phyloP scores from a whole-genome alignment of 2,888 invertebrate genomes.

The Oithona nana region DNA sequence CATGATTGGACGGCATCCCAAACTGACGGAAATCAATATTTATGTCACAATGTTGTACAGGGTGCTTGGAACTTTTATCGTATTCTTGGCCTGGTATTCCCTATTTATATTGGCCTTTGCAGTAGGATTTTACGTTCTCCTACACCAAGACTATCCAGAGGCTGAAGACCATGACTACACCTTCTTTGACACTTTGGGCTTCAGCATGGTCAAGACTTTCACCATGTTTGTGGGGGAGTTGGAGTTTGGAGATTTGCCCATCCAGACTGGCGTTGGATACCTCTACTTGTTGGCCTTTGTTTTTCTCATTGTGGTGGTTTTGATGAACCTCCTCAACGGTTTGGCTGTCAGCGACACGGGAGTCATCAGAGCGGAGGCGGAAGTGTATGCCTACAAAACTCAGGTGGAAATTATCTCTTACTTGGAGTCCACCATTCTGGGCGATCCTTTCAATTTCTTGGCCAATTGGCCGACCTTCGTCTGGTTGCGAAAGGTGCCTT shows the following conservation, averaged over 20 bases:
- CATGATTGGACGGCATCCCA: slow-evolving; percentile 56
- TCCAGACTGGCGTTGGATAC: slow-evolving; percentile 2
- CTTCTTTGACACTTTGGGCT: slow-evolving; percentile 7
- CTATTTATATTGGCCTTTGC: slow-evolving; percentile 62
- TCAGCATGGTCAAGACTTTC: slow-evolving; percentile 10
- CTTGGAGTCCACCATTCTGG: slow-evolving; percentile 7
- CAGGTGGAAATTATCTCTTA: slow-evolving; percentile 13
- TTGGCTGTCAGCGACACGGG: slow-evolving; percentile 15
- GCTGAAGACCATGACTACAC: slow-evolving; percentile 4
- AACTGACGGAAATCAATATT: slow-evolving; percentile 40
- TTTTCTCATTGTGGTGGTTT: slow-evolving; percentile 14
- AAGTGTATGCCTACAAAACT: slow-evolving; percentile 1
- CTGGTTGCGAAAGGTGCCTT: slow-evolving; percentile 4
- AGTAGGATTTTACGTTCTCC: slow-evolving; percentile 56
- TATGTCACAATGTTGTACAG: slow-evolving; percentile 65
- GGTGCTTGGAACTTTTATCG: slow-evolving; percentile 57
- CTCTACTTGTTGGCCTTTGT: slow-evolving; percentile 9
- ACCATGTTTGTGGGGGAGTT: slow-evolving; percentile 17
- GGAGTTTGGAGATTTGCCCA: slow-evolving; percentile 12
- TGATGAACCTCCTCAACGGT: slow-evolving; percentile 17
- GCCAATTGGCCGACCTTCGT: slow-evolving; percentile 12
- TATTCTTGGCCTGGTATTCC: slow-evolving; percentile 43
- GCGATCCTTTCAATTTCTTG: slow-evolving; percentile 13
- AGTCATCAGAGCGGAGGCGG: slow-evolving; percentile 11
- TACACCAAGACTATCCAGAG: slow-evolving; percentile 32